phyloP scores from a whole-genome alignment of 1,140 invertebrate species.

The Plutomurus gul region DNA sequence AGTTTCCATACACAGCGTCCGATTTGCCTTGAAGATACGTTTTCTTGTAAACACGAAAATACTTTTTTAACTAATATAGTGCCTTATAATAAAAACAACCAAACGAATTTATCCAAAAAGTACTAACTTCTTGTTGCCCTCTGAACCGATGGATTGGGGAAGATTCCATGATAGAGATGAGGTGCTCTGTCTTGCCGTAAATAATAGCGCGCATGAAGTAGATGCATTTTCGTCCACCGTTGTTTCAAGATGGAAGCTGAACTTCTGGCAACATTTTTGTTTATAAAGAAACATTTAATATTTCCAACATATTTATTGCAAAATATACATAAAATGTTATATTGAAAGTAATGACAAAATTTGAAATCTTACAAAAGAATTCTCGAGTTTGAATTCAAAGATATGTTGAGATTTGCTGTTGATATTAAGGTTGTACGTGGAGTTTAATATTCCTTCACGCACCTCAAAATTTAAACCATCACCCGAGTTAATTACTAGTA shows the following conservation, averaged over 20 bases:
- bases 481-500: background rate
- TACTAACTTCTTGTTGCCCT: background rate
- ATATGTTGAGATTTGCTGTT: background rate
- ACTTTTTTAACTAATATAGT: background rate
- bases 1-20: background rate
- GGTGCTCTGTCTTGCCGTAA: background rate
- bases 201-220: background rate
- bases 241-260: background rate
- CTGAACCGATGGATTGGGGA: background rate
- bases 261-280: background rate
- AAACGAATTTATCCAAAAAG: background rate
- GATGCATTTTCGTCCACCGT: background rate
- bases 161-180: background rate
- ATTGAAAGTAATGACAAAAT: background rate
- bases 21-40: background rate
- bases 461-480: background rate
- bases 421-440: background rate
- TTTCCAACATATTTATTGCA: background rate
- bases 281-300: background rate
- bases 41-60: background rate
- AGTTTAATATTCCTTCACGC: background rate
- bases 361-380: background rate
- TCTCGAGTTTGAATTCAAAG: background rate
- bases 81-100: background rate
- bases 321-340: background rate